These are phyloP conservation scores for Halichoeres trimaculatus DNA, from an alignment of 2,113 vertebrate genomes.

Conservation along the genomic window DNA sequence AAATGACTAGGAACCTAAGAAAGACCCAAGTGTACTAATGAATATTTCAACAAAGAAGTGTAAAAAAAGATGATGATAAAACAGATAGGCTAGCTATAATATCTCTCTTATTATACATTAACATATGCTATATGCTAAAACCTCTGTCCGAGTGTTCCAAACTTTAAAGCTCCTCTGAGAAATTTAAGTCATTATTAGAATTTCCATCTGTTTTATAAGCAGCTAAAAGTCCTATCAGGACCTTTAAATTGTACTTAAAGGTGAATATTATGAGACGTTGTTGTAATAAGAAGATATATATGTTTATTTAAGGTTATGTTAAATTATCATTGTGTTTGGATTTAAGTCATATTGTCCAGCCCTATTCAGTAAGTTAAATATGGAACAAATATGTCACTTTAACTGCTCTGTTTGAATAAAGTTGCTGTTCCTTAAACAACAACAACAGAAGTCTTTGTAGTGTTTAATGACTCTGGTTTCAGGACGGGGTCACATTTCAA, in stretches of 20 bases:
- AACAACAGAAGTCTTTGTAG: slow-evolving; percentile 13
- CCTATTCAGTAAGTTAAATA: slow-evolving; percentile 54
- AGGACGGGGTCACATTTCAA: too few relatives aligned
- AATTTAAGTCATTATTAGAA: too few relatives aligned
- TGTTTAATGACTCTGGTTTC: slow-evolving; percentile 7
- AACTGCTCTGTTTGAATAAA: slow-evolving; percentile 72
- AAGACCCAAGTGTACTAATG: neutral
- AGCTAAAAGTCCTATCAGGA: too few relatives aligned
- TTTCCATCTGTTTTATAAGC: too few relatives aligned
- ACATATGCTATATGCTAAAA: neutral
- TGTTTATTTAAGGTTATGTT: slow-evolving; percentile 32
- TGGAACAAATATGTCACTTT: slow-evolving; percentile 69
- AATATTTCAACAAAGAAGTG: slow-evolving; percentile 9
- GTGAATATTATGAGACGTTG: neutral
- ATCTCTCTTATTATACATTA: neutral
- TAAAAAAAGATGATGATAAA: neutral
- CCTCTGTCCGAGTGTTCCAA: neutral
- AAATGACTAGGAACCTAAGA: slow-evolving; percentile 13
- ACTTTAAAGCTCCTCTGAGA: neutral
- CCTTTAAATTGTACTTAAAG: neutral
- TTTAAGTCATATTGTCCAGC: slow-evolving; percentile 63
- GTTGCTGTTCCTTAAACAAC: slow-evolving; percentile 63
- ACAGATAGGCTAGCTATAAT: slow-evolving; percentile 14
- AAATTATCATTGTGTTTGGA: slow-evolving; percentile 22
- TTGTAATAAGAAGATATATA: slow-evolving; percentile 16